Base-by-base conservation (phyloP, 2,888 invertebrate species). In the Chalcosyrphus nemorum region DNA sequence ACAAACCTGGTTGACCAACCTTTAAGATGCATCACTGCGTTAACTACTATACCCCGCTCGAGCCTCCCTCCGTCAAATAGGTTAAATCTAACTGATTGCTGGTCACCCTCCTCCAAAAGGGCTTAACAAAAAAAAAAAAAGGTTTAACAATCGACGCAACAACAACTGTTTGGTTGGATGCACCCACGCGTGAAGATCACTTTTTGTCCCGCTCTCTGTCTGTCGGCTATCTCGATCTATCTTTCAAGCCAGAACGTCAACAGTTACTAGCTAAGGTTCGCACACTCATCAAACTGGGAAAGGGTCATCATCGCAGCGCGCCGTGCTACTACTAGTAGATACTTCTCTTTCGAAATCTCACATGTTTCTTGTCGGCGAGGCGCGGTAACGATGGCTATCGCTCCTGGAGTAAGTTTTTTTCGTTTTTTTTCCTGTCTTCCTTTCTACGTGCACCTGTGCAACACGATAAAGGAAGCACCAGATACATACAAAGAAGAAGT, bases 1-100 rank as follows among this genome's bases (percentile, higher is more conserved):
- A 80, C 63, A 84, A 80, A 75, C 80, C 54, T 75, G 80, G 80
- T 84, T 80, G 80, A 80, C 84, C 84, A 84, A 84, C 78, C 80
- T 84, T 80, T 84, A 75, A 57, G 78, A 84, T 80, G 80, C 84
- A 74, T 84, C 78, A 75, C 74, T 80, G 84, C 84, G 74, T 75
- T 56, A 45, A 68, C 21, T 50, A 45, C 70, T 71, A 4, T 9
- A 29, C 38, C 59, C 38, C 70, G 24, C 45, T 50, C 61, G 35
- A 24, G 15, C 52, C 32, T 52, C 63, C 47, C 56, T 17, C n/a
- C n/a, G n/a, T 68, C 32, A 66, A 63, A 68, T 82, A 65, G 54
- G 61, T 77, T 82, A 72, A 72, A 82, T 72, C 72, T 71, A 77
- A 72, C 77, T 63, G 56, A 77, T 84, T 70, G 61, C 59, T 68